phyloP scores from a whole-genome alignment of 2,888 invertebrate genomes.

The Nasonia oneida region DNA sequence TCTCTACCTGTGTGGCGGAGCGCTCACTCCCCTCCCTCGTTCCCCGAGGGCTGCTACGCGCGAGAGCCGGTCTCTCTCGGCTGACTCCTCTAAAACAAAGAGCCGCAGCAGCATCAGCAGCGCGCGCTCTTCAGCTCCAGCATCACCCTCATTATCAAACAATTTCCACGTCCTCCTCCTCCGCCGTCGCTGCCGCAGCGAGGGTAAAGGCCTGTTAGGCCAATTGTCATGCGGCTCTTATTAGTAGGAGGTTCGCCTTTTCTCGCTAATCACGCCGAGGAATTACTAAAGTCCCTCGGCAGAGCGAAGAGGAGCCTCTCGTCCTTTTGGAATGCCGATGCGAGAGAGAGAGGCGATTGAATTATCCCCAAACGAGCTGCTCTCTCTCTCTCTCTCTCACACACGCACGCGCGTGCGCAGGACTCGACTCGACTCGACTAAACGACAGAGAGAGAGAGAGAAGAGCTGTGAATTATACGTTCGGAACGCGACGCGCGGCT shows the following conservation, averaged over 20 bases:
- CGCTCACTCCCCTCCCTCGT: conserved; percentile 61
- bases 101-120: conserved; percentile 62
- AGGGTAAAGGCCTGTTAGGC: conserved; percentile 64
- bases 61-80: conserved; percentile 57
- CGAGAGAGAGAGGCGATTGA: conserved; percentile 44
- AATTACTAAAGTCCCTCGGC: conserved; percentile 39
- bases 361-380: conserved; percentile 51
- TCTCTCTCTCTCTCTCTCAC: conserved; percentile 13
- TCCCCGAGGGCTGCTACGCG: not conserved
- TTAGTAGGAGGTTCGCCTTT: conserved; percentile 67
- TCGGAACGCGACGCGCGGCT: conserved; percentile 48
- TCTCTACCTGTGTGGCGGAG: conserved; percentile 75
- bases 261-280: conserved; percentile 64
- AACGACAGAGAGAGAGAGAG: not conserved
- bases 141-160: conserved; percentile 74
- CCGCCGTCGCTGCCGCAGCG: conserved; percentile 5
- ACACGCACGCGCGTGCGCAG: not conserved
- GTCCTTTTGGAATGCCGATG: conserved; percentile 52
- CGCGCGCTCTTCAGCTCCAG: conserved; percentile 68
- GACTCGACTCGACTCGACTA: not conserved
- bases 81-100: conserved; percentile 72
- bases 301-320: not conserved
- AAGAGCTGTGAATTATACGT: conserved; percentile 56
- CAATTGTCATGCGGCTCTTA: conserved; percentile 67
- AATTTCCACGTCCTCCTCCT: conserved; percentile 68